Base-by-base conservation (phyloP, 2,113 vertebrate genomes). In the Uria lomvia region DNA sequence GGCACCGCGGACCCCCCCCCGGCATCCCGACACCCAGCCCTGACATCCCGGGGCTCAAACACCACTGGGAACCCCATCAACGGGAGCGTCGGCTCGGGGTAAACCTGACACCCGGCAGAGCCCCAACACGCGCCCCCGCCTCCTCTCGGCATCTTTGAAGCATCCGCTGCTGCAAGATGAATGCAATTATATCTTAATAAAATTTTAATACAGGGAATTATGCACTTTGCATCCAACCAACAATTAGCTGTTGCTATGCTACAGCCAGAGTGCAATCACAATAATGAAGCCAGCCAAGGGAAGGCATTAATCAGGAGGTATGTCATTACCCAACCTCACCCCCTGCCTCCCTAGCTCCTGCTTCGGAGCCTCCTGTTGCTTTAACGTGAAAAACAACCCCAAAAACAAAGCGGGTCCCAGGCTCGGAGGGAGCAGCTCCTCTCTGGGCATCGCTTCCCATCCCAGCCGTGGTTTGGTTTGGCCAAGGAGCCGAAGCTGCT, bases 231-330 rank as follows among this genome's bases (percentile, higher is more conserved):
- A 94, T 91, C 96, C 97, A 92, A 70, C 96, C 95, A 74, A 62
- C 78, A 92, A 96, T 97, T 96, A 98, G 97, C 96, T 8, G 98
- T 95, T 95, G 97, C 97, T 97, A 96, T 18, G 91, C 93, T 98
- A 98, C 98, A 8, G 96, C 94, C 97, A 19, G 91, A 94, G 86
- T 23, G 56, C 91, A 96, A 97, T 96, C 89, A 87, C 40, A 50
- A 73, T 90, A 94, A 92, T 40, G 97, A 97, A 81, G 92, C 76
- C 95, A 96, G 97, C 81, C 94, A 43, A 93, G 97, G 91, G 90
- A 95, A 95, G 92, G 92, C 96, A 74, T 97, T 96, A 92, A 97
- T 97, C 96, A 90, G 94, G 73, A 71, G 85, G 17, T 3, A 12
- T 77, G 80, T 91, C 88, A 36, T 91, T 72, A 95, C 15, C 78